A percentile compares a stretch with the other conserved stretches of the same genome.
Evolutionary conservation across 2,113 vertebrate genomes (phyloP).

Genomic region (Embiotoca jacksoni): DNA sequence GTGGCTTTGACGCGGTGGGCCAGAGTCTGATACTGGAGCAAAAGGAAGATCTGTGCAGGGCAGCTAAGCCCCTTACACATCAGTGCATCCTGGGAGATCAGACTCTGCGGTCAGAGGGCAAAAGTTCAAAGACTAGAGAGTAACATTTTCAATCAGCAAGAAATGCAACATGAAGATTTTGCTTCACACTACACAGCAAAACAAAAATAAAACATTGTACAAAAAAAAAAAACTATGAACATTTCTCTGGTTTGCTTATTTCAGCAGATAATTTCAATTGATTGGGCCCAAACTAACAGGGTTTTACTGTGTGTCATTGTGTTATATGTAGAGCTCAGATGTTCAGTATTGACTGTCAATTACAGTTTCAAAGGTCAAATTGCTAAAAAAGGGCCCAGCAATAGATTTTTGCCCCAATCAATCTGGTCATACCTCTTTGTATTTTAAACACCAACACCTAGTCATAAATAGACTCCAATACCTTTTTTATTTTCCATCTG

Average conservation of each 20-base stretch:
- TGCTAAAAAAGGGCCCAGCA: background rate
- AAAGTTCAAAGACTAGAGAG: conserved; percentile 42
- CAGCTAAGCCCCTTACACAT: conserved; percentile 2
- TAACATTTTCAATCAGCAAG: conserved; percentile 17
- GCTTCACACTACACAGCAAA: background rate
- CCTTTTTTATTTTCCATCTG: conserved; percentile 76
- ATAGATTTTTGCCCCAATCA: background rate
- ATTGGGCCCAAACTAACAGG: background rate
- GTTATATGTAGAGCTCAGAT: background rate
- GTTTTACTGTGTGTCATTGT: background rate
- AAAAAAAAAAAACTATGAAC: background rate
- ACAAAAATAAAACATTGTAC: background rate
- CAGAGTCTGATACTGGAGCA: conserved; percentile 80
- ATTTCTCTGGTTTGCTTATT: background rate
- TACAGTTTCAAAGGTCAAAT: background rate
- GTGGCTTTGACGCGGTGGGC: conserved; percentile 80
- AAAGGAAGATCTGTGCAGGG: conserved; percentile 70
- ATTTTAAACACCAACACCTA: background rate
- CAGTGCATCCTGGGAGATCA: conserved; percentile 39
- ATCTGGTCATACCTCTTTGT: background rate
- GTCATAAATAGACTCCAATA: conserved; percentile 26
- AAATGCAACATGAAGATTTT: background rate
- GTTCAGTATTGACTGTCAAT: background rate
- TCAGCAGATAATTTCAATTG: background rate
- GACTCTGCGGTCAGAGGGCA: conserved; percentile 62